Evolutionary conservation across 2,797 vertebrate genomes (phyloP).

Genomic region (Sebastes iracundus): DNA sequence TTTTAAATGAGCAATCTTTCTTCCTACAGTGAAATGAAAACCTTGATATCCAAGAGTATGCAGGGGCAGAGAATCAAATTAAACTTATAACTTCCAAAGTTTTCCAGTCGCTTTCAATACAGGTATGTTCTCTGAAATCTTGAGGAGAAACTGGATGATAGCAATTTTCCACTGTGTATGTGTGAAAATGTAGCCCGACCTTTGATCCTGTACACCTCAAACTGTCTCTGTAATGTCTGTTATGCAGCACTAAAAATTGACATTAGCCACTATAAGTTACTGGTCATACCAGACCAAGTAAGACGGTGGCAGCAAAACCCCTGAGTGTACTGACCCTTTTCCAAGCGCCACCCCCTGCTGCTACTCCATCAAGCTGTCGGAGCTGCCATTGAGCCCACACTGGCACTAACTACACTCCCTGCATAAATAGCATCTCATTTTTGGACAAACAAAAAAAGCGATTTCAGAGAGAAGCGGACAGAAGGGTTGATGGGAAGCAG

Average conservation of each 20-base stretch:
- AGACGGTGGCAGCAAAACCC: neutral
- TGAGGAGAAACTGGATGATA: neutral
- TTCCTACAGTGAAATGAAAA: neutral
- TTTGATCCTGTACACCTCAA: no score
- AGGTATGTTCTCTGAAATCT: neutral
- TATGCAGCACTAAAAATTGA: no score
- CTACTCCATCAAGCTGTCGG: no score
- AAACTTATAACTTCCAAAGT: neutral
- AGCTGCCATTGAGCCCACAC: no score
- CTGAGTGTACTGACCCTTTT: no score
- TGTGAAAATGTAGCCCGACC: neutral
- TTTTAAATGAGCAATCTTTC: neutral
- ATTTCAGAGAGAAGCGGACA: no score
- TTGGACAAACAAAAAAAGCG: no score
- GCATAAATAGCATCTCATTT: no score
- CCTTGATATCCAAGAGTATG: neutral
- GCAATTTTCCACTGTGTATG: neutral
- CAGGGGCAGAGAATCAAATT: neutral
- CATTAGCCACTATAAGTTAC: neutral
- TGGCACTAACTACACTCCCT: no score
- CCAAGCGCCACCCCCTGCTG: no score
- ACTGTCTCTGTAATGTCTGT: no score
- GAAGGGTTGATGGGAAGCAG: no score
- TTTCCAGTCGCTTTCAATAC: neutral
- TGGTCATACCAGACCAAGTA: neutral